A percentile compares a stretch with the other conserved stretches of the same genome.
Conservation (phyloP, 2,113 vertebrate genomes). For the Phycodurus eques region DNA sequence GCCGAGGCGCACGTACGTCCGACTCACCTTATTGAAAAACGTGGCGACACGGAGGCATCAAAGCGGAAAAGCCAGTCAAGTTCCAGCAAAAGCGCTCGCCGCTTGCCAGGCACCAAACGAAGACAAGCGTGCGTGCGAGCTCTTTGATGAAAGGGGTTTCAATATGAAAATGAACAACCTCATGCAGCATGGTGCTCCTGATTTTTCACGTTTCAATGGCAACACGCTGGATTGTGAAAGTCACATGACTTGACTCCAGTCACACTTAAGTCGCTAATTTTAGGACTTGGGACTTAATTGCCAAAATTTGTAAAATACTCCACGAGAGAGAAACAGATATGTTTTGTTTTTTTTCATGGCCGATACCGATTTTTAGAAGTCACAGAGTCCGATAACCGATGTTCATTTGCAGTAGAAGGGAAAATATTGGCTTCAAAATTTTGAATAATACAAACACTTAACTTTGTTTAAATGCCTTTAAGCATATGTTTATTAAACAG, state of each 20-base stretch:
- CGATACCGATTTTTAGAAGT: no score
- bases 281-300: no score
- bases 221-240: neutral
- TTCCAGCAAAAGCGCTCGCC: constrained; percentile 29
- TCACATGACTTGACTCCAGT: neutral
- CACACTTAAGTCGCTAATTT: no score
- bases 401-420: no score
- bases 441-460: no score
- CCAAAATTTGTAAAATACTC: no score
- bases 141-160: constrained; percentile 2
- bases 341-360: no score
- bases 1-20: neutral
- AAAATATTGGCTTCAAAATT: no score
- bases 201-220: neutral
- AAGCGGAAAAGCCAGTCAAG: constrained; percentile 46
- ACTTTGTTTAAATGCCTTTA: no score
- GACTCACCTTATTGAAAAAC: neutral
- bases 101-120: constrained; percentile 21
- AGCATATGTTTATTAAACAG: no score
- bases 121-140: neutral
- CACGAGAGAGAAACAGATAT: no score
- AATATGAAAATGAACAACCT: neutral
- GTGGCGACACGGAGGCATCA: constrained; percentile 26
- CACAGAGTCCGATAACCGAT: no score
- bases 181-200: neutral